phyloP scores from a whole-genome alignment of 2,888 invertebrate species.

The Entomobrya proxima region DNA sequence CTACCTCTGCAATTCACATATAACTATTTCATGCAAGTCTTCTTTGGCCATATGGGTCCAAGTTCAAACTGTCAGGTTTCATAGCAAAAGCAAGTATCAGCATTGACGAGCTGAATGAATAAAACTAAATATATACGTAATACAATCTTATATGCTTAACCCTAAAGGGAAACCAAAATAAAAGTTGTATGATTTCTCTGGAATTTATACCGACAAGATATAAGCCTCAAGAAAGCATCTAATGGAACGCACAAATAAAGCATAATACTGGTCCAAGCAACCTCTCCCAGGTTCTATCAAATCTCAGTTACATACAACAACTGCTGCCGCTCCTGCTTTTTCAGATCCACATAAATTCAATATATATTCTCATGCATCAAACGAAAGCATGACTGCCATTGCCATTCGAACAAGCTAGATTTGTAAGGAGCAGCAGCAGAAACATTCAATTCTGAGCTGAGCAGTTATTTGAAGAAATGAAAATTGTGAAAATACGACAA shows the following conservation, averaged over 20 bases:
- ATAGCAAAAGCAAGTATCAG: slow-evolving; percentile 25
- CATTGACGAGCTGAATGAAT: slow-evolving; percentile 50
- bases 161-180: no score
- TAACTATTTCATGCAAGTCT: neutral
- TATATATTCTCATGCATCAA: neutral
- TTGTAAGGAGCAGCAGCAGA: neutral
- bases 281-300: slow-evolving; percentile 59
- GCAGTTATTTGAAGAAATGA: slow-evolving; percentile 28
- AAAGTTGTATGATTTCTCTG: no score
- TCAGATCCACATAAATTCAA: neutral
- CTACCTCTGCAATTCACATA: neutral
- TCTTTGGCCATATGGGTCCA: slow-evolving; percentile 24
- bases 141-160: neutral
- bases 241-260: slow-evolving; percentile 29
- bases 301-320: slow-evolving; percentile 47
- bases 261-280: slow-evolving; percentile 43
- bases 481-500: slow-evolving; percentile 31
- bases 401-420: slow-evolving; percentile 33
- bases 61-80: slow-evolving; percentile 44
- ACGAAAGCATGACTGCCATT: neutral
- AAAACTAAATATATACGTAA: neutral
- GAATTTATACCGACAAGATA: neutral
- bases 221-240: neutral
- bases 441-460: neutral
- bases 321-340: slow-evolving; percentile 55